Base-by-base conservation (phyloP, 1,140 invertebrate species). In the Drosophila asahinai region DNA sequence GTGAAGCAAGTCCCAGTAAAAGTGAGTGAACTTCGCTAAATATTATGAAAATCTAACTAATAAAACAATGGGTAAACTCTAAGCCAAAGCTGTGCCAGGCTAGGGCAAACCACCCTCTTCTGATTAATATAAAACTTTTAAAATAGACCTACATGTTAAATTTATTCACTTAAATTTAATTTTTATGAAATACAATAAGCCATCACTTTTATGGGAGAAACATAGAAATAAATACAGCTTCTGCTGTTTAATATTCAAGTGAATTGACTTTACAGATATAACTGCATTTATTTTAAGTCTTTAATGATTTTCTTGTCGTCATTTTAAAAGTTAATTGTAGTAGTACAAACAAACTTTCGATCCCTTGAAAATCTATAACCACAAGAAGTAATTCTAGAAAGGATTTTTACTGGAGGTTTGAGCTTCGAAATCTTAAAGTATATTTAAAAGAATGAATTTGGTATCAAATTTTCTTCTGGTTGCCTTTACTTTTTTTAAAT, bases 1-100 rank as follows among this genome's bases (percentile, higher is more conserved):
- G 52, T n/a, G 55, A 81, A 27, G 30, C 40, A 30, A 68, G 33
- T 60, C 27, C 49, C 2, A 64, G 47, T 42, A 80, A 80, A 89
- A 66, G 84, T 89, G 51, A 22, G 83, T 66, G 0, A 11, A 58
- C 25, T 27, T 17, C 2, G 4, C 0, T 22, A 19, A 14, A 25
- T 14, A 43, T 11, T 27, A 14, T 14, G 5, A 5, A 2, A 25
- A 9, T 27, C 1, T 27, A 9, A 9, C 0, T 25, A 15, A 51
- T 15, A 25, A n/a, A 15, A 2, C 2, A 8, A 27, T 51, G 2
- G 8, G 11, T 8, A 0, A 11, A 14, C 38, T 43, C 33, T 27
- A n/a, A 5, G 15, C 1, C 1, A 5, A 27, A 11, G 15, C 2
- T 51, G 15, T 25, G 14, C 6, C 22, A n/a, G 47, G 7, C 19